Base-by-base conservation (phyloP, 2,797 vertebrate genomes). In the Callimico goeldii region DNA sequence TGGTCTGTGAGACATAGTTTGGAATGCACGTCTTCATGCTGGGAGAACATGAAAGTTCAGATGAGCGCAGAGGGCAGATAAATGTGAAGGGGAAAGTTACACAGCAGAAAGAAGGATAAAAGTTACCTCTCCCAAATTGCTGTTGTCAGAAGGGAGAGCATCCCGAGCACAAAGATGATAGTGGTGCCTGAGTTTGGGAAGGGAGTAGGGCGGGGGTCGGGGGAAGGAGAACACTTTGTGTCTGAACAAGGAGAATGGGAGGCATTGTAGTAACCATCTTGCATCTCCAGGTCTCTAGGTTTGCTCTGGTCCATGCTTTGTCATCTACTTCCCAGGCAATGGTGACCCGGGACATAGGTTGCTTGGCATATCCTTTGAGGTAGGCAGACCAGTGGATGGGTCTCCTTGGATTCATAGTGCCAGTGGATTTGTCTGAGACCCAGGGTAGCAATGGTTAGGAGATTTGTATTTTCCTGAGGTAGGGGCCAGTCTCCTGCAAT, bases 11-110 rank as follows among this genome's bases (percentile, higher is more conserved):
- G 99, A 99, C 99, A 98, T 98, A 98, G 99, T 99, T 98, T 98
- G 99, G 98, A 99, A 99, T 99, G 99, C 99, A 98, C 96, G 98
- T 98, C 98, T 98, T 98, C 99, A 99, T 98, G 99, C 99, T 99
- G 99, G 97, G 98, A 98, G 98, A 98, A 98, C 99, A 99, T 99
- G 99, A 99, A 99, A 99, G 99, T 99, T 98, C 98, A 99, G 99
- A 99, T 99, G 99, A 99, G 99, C 99, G 99, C 99, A 99, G 98
- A 99, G 99, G 98, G 99, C 99, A 98, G 98, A 99, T 98, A 98
- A 99, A 98, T 98, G 98, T 98, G 98, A 98, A 98, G 98, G 99
- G 99, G 98, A 99, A 98, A 99, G 99, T 99, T 99, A 98, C 99
- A 99, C 98, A 98, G 98, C 98, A 98, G 98, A 98, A 98, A 98